Conservation (phyloP, 53 echinoderm and acorn worm genomes). For the Zoroaster sp. region DNA sequence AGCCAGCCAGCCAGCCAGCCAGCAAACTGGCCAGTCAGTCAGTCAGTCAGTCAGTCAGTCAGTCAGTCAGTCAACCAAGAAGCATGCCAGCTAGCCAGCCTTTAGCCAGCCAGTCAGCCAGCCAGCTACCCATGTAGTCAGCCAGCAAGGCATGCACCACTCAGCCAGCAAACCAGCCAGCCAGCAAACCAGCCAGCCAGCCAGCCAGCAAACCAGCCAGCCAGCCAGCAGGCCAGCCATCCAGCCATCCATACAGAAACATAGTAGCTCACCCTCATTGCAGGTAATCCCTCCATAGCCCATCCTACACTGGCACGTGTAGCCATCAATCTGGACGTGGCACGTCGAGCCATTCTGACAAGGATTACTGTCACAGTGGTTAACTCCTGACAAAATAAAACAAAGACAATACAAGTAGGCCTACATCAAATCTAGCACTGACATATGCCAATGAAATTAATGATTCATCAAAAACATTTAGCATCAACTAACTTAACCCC, state of each 20-base stretch:
- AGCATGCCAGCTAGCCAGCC: not conserved
- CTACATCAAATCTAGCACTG: too few relatives aligned
- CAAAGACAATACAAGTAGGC: too few relatives aligned
- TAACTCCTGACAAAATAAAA: slow-evolving; percentile 59
- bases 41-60: not conserved
- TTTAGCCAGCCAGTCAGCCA: not conserved
- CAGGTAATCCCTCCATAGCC: slow-evolving; percentile 77
- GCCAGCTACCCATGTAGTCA: not conserved
- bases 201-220: not conserved
- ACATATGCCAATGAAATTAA: too few relatives aligned
- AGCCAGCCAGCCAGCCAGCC: not conserved
- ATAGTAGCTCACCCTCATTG: not conserved
- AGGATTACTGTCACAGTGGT: slow-evolving; percentile 73
- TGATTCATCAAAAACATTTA: too few relatives aligned
- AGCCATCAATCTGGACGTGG: slow-evolving; percentile 53
- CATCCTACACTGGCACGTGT: slow-evolving; percentile 52
- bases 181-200: not conserved
- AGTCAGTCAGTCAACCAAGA: not conserved
- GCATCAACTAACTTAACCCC: too few relatives aligned
- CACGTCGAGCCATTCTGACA: slow-evolving; percentile 79
- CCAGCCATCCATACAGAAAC: not conserved
- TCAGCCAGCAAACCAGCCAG: not conserved
- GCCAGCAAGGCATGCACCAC: too few relatives aligned
- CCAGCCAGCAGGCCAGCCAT: not conserved
- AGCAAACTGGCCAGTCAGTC: not conserved